These are phyloP conservation scores for Tapirus terrestris DNA, from an alignment of 2,113 vertebrate species.

Conservation along the genomic window DNA sequence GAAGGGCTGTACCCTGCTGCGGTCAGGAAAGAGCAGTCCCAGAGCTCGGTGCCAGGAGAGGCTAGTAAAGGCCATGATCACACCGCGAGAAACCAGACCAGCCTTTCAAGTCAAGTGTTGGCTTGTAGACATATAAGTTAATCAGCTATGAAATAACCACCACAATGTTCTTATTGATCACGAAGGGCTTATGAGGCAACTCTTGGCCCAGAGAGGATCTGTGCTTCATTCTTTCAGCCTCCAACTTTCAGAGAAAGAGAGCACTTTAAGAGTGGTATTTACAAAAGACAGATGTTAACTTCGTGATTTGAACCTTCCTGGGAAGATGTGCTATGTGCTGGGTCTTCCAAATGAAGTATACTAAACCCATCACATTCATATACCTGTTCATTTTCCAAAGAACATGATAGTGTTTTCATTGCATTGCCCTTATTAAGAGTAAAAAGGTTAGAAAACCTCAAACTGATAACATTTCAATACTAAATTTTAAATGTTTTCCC, in stretches of 20 bases:
- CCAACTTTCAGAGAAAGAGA: slow-evolving; percentile 66
- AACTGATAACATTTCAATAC: neutral
- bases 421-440: neutral
- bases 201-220: slow-evolving; percentile 76
- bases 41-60: slow-evolving; percentile 79
- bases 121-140: slow-evolving; percentile 83
- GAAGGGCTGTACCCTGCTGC: slow-evolving; percentile 84
- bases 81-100: slow-evolving; percentile 82
- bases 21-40: slow-evolving; percentile 78
- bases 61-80: slow-evolving; percentile 78
- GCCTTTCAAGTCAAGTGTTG: slow-evolving; percentile 85
- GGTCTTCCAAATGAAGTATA: neutral
- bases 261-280: slow-evolving; percentile 60
- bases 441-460: neutral
- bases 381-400: neutral
- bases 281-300: neutral
- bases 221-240: slow-evolving; percentile 76
- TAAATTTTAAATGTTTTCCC: neutral
- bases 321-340: neutral
- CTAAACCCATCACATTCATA: neutral
- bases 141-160: slow-evolving; percentile 82
- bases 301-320: neutral
- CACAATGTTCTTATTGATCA: slow-evolving; percentile 86
- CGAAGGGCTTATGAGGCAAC: slow-evolving; percentile 80
- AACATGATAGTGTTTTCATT: rapidly evolving